Percentiles rank a stretch among this genome's conserved stretches.
phyloP scores from a whole-genome alignment of 1,140 invertebrate species.

The Platorchestia sp. region DNA sequence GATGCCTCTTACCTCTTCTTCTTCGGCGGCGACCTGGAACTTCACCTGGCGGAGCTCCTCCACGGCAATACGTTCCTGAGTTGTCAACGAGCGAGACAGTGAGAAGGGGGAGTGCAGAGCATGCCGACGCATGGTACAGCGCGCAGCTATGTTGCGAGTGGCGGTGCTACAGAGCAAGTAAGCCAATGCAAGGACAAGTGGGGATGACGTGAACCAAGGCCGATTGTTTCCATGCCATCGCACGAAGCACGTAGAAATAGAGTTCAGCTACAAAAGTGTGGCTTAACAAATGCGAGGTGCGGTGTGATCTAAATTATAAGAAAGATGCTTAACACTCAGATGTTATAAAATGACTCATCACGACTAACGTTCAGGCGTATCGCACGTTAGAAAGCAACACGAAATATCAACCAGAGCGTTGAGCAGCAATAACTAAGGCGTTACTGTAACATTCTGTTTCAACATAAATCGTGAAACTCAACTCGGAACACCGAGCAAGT shows the following conservation, averaged over 20 bases:
- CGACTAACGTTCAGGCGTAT: no score
- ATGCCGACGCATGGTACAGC: not conserved
- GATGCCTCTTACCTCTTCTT: conserved; percentile 42
- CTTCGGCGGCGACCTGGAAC: conserved; percentile 2
- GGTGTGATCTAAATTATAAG: not conserved
- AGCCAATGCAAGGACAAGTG: not conserved
- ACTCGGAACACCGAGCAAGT: not conserved
- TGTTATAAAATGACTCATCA: no score
- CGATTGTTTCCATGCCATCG: not conserved
- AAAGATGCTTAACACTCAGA: not conserved
- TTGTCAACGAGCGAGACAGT: conserved; percentile 15
- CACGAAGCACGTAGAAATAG: not conserved
- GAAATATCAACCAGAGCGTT: no score
- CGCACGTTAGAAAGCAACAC: no score
- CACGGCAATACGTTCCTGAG: conserved; percentile 6
- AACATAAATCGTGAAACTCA: not conserved
- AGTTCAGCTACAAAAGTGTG: not conserved
- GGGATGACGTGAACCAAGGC: not conserved
- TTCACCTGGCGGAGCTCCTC: conserved; percentile 37
- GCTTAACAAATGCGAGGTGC: not conserved
- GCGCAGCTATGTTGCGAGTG: not conserved
- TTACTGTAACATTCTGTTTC: not conserved
- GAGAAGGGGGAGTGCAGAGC: not conserved
- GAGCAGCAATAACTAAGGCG: not conserved
- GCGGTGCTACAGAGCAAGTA: not conserved